A percentile compares a stretch with the other conserved stretches of the same genome.
Evolutionary conservation across 2,888 invertebrate genomes (phyloP).

Genomic region (Zhuqinia jingwanae): DNA sequence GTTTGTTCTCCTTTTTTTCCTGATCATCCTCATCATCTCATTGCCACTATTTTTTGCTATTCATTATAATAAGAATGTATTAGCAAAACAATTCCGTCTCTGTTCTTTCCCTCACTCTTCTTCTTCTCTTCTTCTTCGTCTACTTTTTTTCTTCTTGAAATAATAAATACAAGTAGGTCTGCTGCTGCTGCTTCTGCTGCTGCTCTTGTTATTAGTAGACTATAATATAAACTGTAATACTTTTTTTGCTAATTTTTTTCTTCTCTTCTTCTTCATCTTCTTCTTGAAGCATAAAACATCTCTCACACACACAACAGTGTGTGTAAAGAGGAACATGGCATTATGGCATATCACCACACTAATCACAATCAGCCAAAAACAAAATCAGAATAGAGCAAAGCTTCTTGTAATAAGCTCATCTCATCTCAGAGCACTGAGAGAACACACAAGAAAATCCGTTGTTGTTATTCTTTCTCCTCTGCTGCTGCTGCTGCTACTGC

Average conservation of each 20-base stretch:
- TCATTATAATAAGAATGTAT: neutral
- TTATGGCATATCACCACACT: neutral
- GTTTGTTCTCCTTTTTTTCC: slow-evolving; percentile 68
- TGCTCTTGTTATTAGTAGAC: neutral
- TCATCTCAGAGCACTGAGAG: no score
- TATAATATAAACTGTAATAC: slow-evolving; percentile 18
- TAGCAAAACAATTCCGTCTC: slow-evolving; percentile 33
- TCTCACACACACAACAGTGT: neutral
- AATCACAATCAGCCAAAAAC: no score
- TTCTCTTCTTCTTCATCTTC: no score
- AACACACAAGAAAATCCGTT: slow-evolving; percentile 23
- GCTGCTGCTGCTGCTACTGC: neutral
- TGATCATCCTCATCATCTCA: neutral
- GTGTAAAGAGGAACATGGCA: neutral
- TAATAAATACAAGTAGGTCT: neutral
- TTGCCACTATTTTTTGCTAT: neutral
- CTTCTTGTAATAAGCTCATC: no score
- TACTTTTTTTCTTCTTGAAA: slow-evolving; percentile 14
- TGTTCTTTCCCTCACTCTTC: no score
- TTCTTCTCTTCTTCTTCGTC: no score
- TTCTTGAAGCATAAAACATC: no score
- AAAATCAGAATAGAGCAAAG: no score
- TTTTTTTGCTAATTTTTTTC: slow-evolving; percentile 34
- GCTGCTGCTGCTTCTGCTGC: neutral
- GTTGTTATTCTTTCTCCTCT: slow-evolving; percentile 9